Conservation (phyloP, 2,113 vertebrate genomes). For the Leiothrix lutea region DNA sequence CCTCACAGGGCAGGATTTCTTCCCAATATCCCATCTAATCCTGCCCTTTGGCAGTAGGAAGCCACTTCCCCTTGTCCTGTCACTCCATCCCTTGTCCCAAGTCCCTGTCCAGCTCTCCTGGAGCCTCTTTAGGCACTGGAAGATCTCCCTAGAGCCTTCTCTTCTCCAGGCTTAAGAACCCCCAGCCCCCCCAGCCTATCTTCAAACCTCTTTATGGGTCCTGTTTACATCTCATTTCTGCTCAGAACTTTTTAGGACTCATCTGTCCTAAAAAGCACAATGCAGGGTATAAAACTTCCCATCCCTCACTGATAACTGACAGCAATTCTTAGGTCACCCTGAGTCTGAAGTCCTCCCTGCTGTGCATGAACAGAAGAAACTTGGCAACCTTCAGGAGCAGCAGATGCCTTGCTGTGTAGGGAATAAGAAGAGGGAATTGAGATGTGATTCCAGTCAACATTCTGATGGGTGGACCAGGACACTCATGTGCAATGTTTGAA, state of each 20-base stretch:
- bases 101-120: background rate
- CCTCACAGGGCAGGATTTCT: accelerated
- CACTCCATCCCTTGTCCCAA: background rate
- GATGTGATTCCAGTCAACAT: background rate
- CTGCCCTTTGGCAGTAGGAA: background rate
- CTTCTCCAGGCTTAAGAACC: background rate
- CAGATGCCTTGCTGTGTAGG: background rate
- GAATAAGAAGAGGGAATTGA: background rate
- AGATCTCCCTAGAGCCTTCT: background rate
- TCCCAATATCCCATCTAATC: accelerated
- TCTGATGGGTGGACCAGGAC: background rate
- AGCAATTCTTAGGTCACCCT: background rate
- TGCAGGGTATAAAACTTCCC: background rate
- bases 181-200: no score
- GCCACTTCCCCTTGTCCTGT: background rate
- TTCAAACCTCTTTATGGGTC: background rate
- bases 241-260: background rate
- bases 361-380: accelerated
- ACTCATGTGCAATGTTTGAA: accelerated
- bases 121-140: accelerated
- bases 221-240: background rate
- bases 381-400: background rate
- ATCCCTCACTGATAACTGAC: background rate
- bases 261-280: background rate
- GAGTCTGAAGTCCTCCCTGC: background rate